Evolutionary conservation across 2,797 vertebrate genomes (phyloP).

Genomic region (Sebastes umbrosus): DNA sequence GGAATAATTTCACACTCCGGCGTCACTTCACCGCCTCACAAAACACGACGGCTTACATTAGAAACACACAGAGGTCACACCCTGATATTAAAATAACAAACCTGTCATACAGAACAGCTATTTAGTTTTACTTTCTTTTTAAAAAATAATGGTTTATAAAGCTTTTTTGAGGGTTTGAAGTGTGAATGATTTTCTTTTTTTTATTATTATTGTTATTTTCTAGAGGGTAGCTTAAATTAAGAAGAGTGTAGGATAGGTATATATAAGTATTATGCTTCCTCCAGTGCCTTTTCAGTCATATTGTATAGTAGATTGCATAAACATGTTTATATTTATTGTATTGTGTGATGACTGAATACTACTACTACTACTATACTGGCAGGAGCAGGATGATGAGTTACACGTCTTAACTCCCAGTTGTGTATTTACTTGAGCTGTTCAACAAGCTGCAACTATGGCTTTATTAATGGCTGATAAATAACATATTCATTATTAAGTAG

Average conservation of each 20-base stretch:
- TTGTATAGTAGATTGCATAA: no score
- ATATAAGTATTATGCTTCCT: no score
- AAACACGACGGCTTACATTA: not conserved
- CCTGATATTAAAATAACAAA: not conserved
- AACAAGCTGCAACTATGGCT: not conserved
- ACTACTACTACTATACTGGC: not conserved
- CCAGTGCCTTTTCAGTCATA: no score
- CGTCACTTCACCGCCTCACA: not conserved
- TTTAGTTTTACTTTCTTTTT: not conserved
- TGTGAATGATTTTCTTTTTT: no score
- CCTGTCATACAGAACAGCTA: not conserved
- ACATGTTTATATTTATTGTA: no score
- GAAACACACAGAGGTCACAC: not conserved
- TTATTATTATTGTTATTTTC: no score
- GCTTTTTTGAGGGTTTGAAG: no score
- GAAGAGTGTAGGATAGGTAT: no score
- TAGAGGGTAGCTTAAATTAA: no score
- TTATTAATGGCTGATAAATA: not conserved
- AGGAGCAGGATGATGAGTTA: not conserved
- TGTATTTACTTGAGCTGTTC: not conserved
- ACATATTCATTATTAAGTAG: not conserved
- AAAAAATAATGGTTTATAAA: fast-evolving
- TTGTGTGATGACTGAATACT: no score
- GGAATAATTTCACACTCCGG: conserved; percentile 18
- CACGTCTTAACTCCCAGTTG: not conserved